Conservation (phyloP, 2,888 invertebrate genomes). For the Zaprionus lineosus region DNA sequence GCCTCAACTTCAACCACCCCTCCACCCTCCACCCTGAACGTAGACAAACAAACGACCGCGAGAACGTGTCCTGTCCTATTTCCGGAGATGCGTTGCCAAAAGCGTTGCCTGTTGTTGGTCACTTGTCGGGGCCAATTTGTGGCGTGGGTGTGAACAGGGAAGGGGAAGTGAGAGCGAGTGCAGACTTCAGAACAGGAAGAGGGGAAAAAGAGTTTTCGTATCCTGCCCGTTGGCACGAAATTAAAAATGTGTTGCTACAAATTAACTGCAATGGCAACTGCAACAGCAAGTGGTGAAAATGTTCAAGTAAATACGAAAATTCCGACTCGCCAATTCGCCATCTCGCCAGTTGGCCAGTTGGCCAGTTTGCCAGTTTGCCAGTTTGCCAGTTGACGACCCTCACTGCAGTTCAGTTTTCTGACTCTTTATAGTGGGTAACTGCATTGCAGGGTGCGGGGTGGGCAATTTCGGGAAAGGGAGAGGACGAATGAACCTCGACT, state of each 20-base stretch:
- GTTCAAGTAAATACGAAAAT: conserved; percentile 19
- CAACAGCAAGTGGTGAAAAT: conserved; percentile 11
- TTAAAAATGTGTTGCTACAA: conserved; percentile 59
- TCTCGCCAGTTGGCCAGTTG: too few species aligned
- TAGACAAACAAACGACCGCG: conserved; percentile 10
- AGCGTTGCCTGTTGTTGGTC: conserved; percentile 6
- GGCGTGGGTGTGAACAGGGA: conserved; percentile 1
- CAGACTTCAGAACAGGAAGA: too few species aligned
- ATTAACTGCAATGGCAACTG: conserved; percentile 55
- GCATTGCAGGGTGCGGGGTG: too few species aligned
- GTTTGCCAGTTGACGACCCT: conserved; percentile 9
- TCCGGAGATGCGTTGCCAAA: conserved; percentile 22
- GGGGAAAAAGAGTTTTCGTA: neutral
- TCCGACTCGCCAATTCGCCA: neutral
- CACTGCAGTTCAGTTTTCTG: conserved; percentile 4
- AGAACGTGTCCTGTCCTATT: conserved; percentile 39
- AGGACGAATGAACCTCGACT: neutral
- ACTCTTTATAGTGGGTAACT: too few species aligned
- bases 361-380: too few species aligned
- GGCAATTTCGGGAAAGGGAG: neutral
- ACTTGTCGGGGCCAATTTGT: conserved; percentile 7
- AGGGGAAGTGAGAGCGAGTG: neutral
- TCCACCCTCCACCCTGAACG: neutral
- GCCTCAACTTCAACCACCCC: conserved; percentile 14
- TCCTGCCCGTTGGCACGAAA: conserved; percentile 32